phyloP scores from a whole-genome alignment of 2,113 vertebrate genomes.

The Oostethus manadensis region DNA sequence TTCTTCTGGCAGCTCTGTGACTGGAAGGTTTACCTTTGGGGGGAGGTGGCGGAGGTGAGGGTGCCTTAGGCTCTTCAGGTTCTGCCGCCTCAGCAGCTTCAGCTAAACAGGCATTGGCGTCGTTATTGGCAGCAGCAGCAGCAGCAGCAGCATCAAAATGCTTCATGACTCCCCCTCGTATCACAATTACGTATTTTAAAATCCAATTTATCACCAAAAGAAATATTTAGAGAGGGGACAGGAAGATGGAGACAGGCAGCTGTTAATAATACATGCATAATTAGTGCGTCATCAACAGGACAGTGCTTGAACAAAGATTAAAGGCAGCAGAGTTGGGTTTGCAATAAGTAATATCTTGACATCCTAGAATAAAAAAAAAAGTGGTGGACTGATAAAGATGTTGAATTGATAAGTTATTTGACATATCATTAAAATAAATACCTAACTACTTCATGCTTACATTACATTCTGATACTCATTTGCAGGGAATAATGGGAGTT shows the following conservation, averaged over 20 bases:
- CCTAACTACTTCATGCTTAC: too few species aligned
- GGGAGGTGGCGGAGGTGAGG: conserved; percentile 27
- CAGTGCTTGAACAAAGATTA: background rate
- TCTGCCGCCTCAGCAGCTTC: conserved; percentile 62
- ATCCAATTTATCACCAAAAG: background rate
- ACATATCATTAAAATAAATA: too few species aligned
- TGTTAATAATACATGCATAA: background rate
- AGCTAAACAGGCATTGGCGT: conserved; percentile 56
- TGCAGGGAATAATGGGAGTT: too few species aligned
- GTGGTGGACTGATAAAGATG: too few species aligned
- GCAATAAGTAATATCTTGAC: background rate
- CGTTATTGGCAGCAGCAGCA: conserved; percentile 5
- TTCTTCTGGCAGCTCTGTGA: background rate
- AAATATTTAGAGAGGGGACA: background rate
- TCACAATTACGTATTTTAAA: background rate
- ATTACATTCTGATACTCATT: too few species aligned
- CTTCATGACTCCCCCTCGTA: too few species aligned
- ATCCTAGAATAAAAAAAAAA: too few species aligned
- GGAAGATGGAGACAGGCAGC: background rate
- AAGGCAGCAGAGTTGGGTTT: background rate
- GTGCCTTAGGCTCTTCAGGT: conserved; percentile 66
- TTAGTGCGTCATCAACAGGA: background rate
- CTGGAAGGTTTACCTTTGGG: conserved; percentile 4
- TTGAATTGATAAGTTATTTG: too few species aligned
- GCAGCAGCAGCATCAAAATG: conserved; percentile 9